Conservation (phyloP, 1,140 invertebrate species). For the Agrypnia vestita region DNA sequence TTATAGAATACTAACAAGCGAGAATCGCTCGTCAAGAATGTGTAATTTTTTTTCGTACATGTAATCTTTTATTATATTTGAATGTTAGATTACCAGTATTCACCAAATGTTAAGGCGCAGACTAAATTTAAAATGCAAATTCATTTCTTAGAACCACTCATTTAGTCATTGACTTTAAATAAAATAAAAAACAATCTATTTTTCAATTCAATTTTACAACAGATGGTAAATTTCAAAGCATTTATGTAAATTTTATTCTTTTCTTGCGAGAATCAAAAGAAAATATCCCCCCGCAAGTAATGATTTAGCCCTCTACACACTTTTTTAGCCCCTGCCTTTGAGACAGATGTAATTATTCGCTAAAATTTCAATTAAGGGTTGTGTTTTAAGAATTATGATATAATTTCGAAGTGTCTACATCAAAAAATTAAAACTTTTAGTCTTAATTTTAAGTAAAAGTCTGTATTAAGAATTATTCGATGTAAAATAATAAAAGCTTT, state of each 20-base stretch:
- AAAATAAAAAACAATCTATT: slow-evolving; percentile 14
- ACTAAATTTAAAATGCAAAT: not conserved
- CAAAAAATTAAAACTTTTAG: slow-evolving; percentile 23
- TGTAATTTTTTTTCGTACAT: no score
- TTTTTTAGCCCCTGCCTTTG: slow-evolving; percentile 1
- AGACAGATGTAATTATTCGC: slow-evolving; percentile 39
- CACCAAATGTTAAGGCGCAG: no score
- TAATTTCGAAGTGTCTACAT: not conserved
- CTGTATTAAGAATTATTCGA: no score
- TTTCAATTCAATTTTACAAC: slow-evolving; percentile 15
- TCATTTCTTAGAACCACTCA: not conserved
- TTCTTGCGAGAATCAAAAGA: slow-evolving; percentile 20
- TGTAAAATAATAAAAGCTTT: not conserved
- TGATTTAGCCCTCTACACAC: slow-evolving; percentile 30
- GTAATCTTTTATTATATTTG: no score
- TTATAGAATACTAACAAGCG: no score
- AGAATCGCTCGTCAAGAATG: no score
- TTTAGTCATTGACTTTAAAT: slow-evolving; percentile 27
- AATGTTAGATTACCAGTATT: no score
- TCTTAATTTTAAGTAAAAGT: not conserved
- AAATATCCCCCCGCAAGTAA: slow-evolving; percentile 15
- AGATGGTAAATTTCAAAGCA: slow-evolving; percentile 23
- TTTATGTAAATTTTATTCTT: slow-evolving; percentile 43
- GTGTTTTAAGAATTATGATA: slow-evolving; percentile 28
- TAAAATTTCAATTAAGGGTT: slow-evolving; percentile 43